These are phyloP conservation scores for Microctenopoma stevenorrisi DNA, from an alignment of 2,797 vertebrate genomes.

Conservation along the genomic window DNA sequence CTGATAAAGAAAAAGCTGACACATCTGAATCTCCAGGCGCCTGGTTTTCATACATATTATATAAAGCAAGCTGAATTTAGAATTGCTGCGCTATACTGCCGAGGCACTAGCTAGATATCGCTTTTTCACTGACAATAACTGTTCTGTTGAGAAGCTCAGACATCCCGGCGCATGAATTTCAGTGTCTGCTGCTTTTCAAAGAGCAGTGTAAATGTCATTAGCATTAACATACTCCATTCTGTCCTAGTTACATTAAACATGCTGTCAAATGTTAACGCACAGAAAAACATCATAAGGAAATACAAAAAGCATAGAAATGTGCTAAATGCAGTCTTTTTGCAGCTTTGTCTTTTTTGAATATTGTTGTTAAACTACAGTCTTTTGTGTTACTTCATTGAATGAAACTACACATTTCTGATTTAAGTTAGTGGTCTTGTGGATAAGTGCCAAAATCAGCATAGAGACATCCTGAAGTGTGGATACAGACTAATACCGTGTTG, in stretches of 20 bases:
- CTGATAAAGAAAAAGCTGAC: slow-evolving; percentile 46
- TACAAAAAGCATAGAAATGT: background rate
- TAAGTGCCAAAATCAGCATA: background rate
- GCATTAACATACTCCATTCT: background rate
- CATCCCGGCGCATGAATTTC: slow-evolving; percentile 28
- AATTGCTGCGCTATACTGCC: slow-evolving; percentile 42
- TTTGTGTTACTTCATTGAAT: too few relatives aligned
- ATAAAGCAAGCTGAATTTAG: slow-evolving; percentile 55
- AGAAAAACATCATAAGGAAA: slow-evolving; percentile 15
- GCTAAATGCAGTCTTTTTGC: background rate
- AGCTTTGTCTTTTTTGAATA: too few relatives aligned
- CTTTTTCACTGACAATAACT: slow-evolving; percentile 36
- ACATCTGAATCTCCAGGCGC: slow-evolving; percentile 39
- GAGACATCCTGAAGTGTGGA: background rate
- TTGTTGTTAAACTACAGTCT: too few relatives aligned
- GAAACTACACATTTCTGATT: background rate
- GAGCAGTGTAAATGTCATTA: slow-evolving; percentile 12
- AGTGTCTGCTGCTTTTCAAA: slow-evolving; percentile 22
- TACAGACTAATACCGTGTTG: background rate
- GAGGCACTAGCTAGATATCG: slow-evolving; percentile 13
- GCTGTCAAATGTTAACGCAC: background rate
- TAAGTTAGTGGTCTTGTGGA: background rate
- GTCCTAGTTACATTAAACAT: background rate
- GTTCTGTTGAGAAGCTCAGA: slow-evolving; percentile 16
- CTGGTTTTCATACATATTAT: slow-evolving; percentile 60